Percentiles rank a stretch among this genome's conserved stretches.
Conservation (phyloP, 2,797 vertebrate genomes). For the Danionella dracula region DNA sequence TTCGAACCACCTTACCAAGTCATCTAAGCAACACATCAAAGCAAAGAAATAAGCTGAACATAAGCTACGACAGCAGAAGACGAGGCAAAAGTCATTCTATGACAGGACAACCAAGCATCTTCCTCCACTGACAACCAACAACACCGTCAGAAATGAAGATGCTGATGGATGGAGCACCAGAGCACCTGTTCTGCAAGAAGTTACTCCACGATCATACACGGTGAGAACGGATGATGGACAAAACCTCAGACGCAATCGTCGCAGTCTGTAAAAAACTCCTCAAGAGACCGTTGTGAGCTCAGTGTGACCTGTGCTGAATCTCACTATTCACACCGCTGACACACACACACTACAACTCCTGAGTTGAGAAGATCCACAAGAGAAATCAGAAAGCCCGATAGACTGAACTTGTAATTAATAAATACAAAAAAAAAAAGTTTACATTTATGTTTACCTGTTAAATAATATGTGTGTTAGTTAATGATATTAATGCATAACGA, state of each 20-base stretch:
- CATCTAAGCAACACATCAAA: not conserved
- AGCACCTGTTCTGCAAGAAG: not conserved
- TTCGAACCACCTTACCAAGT: not conserved
- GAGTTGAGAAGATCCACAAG: not conserved
- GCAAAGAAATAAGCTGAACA: not conserved
- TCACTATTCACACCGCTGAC: not conserved
- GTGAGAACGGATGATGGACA: too few species aligned
- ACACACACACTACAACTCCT: not conserved
- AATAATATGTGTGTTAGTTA: too few species aligned
- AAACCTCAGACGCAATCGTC: too few species aligned
- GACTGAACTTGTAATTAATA: not conserved
- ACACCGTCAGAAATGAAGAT: slow-evolving; percentile 2
- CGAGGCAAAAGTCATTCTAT: slow-evolving; percentile 6
- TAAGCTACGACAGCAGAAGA: not conserved
- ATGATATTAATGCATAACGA: too few species aligned
- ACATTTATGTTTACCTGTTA: not conserved
- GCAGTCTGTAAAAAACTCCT: not conserved
- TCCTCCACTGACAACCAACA: not conserved
- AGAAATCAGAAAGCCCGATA: not conserved
- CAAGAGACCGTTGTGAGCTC: not conserved
- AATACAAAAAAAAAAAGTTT: not conserved
- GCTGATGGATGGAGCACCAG: slow-evolving; percentile 1
- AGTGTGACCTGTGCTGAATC: not conserved
- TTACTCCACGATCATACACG: too few species aligned
- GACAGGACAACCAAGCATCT: slow-evolving; percentile 7